Evolutionary conservation across 2,113 vertebrate genomes (phyloP).

Genomic region (Junco hyemalis): DNA sequence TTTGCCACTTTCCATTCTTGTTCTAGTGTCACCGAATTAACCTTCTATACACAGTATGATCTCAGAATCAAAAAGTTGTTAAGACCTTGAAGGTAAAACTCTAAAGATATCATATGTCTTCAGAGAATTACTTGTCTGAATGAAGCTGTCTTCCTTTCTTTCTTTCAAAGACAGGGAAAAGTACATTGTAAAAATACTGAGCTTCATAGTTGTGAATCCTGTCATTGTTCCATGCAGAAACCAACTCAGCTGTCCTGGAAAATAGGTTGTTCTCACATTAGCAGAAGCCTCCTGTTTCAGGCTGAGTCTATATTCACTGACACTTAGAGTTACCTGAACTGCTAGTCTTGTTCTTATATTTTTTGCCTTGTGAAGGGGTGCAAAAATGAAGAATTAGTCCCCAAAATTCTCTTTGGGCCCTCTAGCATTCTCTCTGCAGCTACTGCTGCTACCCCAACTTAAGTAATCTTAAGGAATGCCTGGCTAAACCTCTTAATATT

Average conservation of each 20-base stretch:
- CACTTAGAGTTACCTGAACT: neutral
- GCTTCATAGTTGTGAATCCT: neutral
- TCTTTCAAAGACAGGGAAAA: neutral
- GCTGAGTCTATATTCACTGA: neutral
- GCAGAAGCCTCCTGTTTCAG: neutral
- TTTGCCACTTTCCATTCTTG: neutral
- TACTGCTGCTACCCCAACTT: neutral
- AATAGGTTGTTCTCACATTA: neutral
- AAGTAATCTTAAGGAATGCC: neutral
- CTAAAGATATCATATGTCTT: neutral
- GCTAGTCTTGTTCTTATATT: neutral
- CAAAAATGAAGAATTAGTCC: neutral
- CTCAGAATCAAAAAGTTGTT: slow-evolving; percentile 14
- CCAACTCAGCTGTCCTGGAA: neutral
- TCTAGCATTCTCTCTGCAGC: neutral
- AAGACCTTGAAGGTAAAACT: slow-evolving; percentile 13
- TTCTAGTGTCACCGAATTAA: slow-evolving; percentile 10
- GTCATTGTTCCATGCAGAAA: neutral
- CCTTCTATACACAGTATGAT: neutral
- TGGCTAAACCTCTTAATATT: neutral
- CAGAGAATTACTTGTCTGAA: neutral
- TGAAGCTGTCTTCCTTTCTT: neutral
- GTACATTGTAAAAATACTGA: neutral
- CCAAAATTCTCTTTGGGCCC: neutral
- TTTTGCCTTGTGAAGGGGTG: neutral